A percentile compares a stretch with the other conserved stretches of the same genome.
phyloP scores from a whole-genome alignment of 2,888 invertebrate species.

The Tetropium fuscum region DNA sequence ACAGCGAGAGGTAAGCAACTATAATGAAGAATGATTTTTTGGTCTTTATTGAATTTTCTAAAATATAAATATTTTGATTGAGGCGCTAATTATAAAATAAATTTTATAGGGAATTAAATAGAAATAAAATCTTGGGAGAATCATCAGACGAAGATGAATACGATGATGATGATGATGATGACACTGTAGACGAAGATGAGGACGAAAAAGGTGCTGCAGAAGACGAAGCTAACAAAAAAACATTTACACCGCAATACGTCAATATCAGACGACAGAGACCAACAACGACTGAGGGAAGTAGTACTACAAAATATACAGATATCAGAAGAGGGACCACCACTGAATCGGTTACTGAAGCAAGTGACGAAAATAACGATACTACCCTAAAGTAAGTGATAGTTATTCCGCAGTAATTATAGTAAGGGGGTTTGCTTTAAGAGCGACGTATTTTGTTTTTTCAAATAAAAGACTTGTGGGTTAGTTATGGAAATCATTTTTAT shows the following conservation, averaged over 20 bases:
- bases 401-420: not conserved
- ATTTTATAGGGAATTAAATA: conserved; percentile 39
- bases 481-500: too few species aligned
- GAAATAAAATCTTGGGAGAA: conserved; percentile 55
- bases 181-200: conserved; percentile 39
- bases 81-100: too few species aligned
- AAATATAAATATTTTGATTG: too few species aligned
- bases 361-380: conserved; percentile 30
- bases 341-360: conserved; percentile 26
- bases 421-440: too few species aligned
- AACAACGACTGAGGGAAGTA: conserved; percentile 59
- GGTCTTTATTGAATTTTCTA: too few species aligned
- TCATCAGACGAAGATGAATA: conserved; percentile 38
- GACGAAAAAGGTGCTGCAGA: conserved; percentile 25
- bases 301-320: conserved; percentile 46
- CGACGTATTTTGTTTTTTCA: too few species aligned
- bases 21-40: too few species aligned
- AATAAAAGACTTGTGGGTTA: too few species aligned
- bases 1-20: conserved; percentile 47
- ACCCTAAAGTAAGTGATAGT: conserved; percentile 23
- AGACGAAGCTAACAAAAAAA: conserved; percentile 28
- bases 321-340: conserved; percentile 46
- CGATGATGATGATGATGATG: conserved; percentile 46
- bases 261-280: conserved; percentile 78
- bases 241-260: conserved; percentile 71